phyloP scores from a whole-genome alignment of 2,797 vertebrate species.

The Pangasius krempfi region DNA sequence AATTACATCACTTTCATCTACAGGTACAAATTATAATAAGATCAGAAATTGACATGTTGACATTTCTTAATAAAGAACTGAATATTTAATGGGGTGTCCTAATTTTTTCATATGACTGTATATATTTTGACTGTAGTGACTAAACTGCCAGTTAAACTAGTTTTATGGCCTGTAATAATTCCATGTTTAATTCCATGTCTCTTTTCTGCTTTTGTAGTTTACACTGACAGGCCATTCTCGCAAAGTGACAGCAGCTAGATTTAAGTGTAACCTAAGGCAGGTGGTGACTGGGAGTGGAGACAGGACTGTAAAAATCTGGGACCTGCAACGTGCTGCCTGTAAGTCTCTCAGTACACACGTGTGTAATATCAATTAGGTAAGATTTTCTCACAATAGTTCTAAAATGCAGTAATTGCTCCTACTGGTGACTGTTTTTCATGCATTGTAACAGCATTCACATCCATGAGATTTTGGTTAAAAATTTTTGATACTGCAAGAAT shows the following conservation, averaged over 20 bases:
- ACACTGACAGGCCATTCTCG: slow-evolving; percentile 86
- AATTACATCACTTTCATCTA: no score
- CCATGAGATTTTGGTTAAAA: background rate
- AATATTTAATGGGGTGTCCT: no score
- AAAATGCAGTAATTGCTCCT: background rate
- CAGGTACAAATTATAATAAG: no score
- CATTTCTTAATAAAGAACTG: no score
- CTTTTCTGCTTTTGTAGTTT: slow-evolving; percentile 68
- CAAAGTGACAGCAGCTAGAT: slow-evolving; percentile 86
- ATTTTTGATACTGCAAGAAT: background rate
- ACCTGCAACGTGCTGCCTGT: slow-evolving; percentile 83
- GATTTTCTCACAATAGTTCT: background rate
- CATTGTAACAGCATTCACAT: background rate
- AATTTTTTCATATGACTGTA: no score
- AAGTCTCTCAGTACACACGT: slow-evolving; percentile 59
- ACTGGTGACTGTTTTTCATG: background rate
- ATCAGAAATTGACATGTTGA: no score
- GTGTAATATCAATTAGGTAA: background rate
- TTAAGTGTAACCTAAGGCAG: slow-evolving; percentile 76
- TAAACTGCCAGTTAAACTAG: background rate
- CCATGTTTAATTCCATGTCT: background rate
- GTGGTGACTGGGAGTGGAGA: slow-evolving; percentile 87
- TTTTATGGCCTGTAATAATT: background rate
- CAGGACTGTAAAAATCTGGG: slow-evolving; percentile 84
- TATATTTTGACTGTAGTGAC: background rate